Evolutionary conservation across 1,140 invertebrate genomes (phyloP), one percentile per base, ranked within the genome.

Genomic region (Galendromus occidentalis): DNA sequence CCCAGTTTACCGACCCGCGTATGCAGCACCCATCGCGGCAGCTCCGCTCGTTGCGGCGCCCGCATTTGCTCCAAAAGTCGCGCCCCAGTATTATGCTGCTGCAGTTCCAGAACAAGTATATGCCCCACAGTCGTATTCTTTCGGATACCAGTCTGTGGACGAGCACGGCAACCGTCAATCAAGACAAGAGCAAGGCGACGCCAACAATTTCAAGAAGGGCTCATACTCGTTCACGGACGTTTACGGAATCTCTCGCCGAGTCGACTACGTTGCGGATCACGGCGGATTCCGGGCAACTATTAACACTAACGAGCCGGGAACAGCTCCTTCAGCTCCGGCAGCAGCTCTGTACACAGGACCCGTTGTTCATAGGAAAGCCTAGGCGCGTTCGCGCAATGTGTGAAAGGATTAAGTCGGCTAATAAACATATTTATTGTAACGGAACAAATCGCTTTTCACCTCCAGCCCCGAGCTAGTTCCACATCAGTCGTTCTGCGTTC

Each of bases 221-320:
- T 66, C 65, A 9, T 69, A 69, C 41, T 64, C 66, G 2, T 69
- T 67, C 20, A 67, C 66, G 1, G 68, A 67, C 12, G 68, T 65
- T 2, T 65, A 67, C 17, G 66, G 68, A 33, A 59, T 69, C 30
- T 69, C 67, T 47, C 64, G 68, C 39, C 64, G 64, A 42, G 68
- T 69, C 6, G 68, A 69, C 29, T 69, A 69, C 68, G 22, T 69
- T n/a, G 68, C 68, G n/a, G 68, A 69, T 39, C 66, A 66, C 33
- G 20, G 65, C 42, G 68, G 68, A 9, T 69, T 69, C 67, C 29
- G 68, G 42, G 68, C 68, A 28, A 66, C 65, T 59, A 68, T 69
- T 59, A 66, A 66, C 33, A 69, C 67, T 25, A 69, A 69, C 63
- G 68, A 69, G 12, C 68, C 68, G 2, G 68, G 68, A 17, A 68